Base-by-base conservation (phyloP, 2,113 vertebrate genomes). In the Himantopus leucocephalus region DNA sequence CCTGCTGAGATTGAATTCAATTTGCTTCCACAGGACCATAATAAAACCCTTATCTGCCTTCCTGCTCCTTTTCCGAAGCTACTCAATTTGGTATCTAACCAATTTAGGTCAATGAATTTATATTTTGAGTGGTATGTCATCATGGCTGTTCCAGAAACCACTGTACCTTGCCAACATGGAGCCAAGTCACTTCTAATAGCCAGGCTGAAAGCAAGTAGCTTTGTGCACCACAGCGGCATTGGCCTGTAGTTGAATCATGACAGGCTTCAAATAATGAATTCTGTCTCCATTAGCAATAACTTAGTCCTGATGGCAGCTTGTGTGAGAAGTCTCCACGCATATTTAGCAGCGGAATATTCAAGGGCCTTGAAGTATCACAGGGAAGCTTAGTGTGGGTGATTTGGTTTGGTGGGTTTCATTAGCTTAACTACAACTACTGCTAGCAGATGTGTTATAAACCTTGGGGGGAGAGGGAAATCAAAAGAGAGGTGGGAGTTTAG, bases 21-120 rank as follows among this genome's bases (percentile, higher is more conserved):
- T 97, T 95, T 96, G 29, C 80, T 96, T 95, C 88, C 87, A 94
- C 71, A 47, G 56, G 68, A 63, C 66, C 73, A 48, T 70, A 90
- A 94, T 89, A 94, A 95, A 96, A 82, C 11, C 72, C 90, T 93
- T 89, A 32, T 95, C 82, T 94, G 60, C 80, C 20, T 39, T 85
- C 64, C 47, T 70, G 55, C 48, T 87, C 66, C 50, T 71, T 90
- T 85, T 90, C 64, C 43, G 14, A 80, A 97, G 93, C 92, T 96
- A 93, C 62, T 77, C 88, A 45, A 34, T 94, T 88, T 94, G 73
- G 72, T 90, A 78, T 56, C 79, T 90, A 94, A 80, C 73, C 79
- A 76, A 34, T 92, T 94, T 79, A 88, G 71, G 83, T 78, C 83
- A 88, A 93, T 75, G 83, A 88, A 86, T 75, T 79, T 18, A 13